phyloP scores from a whole-genome alignment of 2,113 vertebrate genomes.

The Poeciliopsis turrubarensis region DNA sequence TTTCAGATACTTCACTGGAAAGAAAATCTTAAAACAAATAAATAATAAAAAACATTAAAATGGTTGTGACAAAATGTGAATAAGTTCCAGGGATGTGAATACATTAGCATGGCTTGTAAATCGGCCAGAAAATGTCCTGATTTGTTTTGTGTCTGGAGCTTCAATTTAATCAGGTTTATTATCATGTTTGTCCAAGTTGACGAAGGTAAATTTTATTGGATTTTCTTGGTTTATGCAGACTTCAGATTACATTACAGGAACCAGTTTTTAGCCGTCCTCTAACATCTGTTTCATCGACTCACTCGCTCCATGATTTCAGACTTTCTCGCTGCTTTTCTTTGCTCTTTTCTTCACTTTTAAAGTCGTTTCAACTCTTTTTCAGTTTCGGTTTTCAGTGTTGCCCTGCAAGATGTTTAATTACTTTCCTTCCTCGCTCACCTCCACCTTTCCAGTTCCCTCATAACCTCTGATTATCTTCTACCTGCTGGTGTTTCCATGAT shows the following conservation, averaged over 20 bases:
- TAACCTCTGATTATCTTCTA: constrained; percentile 31
- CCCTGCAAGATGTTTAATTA: constrained; percentile 21
- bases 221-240: not conserved
- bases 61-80: not conserved
- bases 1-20: not conserved
- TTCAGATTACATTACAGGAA: not conserved
- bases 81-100: not conserved
- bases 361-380: constrained; percentile 7
- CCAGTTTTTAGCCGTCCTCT: not conserved
- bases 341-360: constrained; percentile 18
- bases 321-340: not conserved
- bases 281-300: constrained; percentile 31
- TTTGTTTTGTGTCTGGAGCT: not conserved
- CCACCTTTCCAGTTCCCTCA: constrained; percentile 16
- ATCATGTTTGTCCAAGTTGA: not conserved
- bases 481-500: constrained; percentile 45
- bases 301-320: not conserved
- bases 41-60: too few species aligned
- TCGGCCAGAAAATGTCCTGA: not conserved
- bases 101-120: not conserved
- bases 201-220: not conserved
- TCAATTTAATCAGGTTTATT: not conserved
- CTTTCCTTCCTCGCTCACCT: constrained; percentile 19
- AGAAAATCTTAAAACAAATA: not conserved
- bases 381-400: constrained; percentile 16